phyloP scores from a whole-genome alignment of 2,113 vertebrate species.

The Parus major region DNA sequence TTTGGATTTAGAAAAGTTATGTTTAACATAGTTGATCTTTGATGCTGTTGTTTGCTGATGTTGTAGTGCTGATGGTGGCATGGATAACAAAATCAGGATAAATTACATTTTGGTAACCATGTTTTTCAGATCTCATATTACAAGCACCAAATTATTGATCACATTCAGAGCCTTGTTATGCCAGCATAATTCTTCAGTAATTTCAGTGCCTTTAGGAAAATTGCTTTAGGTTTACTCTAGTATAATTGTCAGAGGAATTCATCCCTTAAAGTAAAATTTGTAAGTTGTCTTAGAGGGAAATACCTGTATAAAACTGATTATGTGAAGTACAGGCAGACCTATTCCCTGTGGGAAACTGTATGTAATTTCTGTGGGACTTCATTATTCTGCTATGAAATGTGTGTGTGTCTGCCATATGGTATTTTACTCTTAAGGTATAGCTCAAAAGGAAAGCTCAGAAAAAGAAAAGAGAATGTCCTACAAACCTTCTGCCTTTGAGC shows the following conservation, averaged over 20 bases:
- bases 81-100: neutral
- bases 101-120: neutral
- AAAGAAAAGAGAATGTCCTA: neutral
- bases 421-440: conserved; percentile 66
- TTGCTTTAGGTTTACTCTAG: neutral
- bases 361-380: conserved; percentile 56
- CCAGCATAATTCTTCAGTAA: neutral
- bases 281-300: conserved; percentile 3
- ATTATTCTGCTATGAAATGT: conserved; percentile 54
- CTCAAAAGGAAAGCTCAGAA: conserved; percentile 40
- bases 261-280: neutral
- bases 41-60: neutral
- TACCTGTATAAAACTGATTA: conserved; percentile 31
- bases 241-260: neutral
- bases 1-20: neutral
- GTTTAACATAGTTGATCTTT: neutral
- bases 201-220: neutral
- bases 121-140: neutral
- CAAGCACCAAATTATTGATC: neutral
- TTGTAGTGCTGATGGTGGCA: neutral
- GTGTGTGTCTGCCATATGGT: conserved; percentile 60
- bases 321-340: conserved; percentile 26
- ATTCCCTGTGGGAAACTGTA: conserved; percentile 16
- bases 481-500: neutral
- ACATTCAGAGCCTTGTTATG: neutral